Evolutionary conservation across 2,888 invertebrate species (phyloP), one percentile per base, ranked within the genome.

Genomic region (Hylaea fasciaria): DNA sequence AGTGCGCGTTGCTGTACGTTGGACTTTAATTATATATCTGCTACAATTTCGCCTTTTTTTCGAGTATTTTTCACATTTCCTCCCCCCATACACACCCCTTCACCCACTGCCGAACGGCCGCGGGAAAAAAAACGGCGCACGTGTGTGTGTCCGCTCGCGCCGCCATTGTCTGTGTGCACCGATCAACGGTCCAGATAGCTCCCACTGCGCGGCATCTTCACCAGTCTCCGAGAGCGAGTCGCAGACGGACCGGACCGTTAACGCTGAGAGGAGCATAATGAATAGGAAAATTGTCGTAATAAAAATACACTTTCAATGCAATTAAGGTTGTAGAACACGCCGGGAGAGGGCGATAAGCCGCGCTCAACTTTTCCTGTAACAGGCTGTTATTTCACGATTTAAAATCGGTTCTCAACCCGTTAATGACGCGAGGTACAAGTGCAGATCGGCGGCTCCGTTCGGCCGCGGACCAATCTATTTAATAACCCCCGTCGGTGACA

Each of bases 381-480:
- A 89, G 88, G 87, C 91, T 91, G 90, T 91, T 91, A 91, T 91
- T 91, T 89, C 86, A 89, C 91, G 89, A 90, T 91, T 91, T 89
- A 86, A 91, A 91, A 90, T 89, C 91, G 90, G 86, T 91, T 87
- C 91, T 91, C 91, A 89, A 88, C 86, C 89, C 91, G 91, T 91
- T 92, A 92, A 92, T 92, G 91, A 92, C 89, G 91, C 91, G 90
- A 90, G 81, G 90, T 89, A 92, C 91, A 91, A 91, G 91, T 91
- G 91, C 90, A 91, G 91, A 91, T 91, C 91, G 91, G 86, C 89
- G 89, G 88, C 91, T 89, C 89, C 89, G 90, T 91, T 91, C 91
- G 92, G 91, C 91, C 92, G 91, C 92, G 92, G 92, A 91, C 92
- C 93, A 93, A 93, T 93, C 93, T 93, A 93, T 93, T 93, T 92